phyloP scores from a whole-genome alignment of 1,140 invertebrate genomes.

The Ptiloglossa arizonensis region DNA sequence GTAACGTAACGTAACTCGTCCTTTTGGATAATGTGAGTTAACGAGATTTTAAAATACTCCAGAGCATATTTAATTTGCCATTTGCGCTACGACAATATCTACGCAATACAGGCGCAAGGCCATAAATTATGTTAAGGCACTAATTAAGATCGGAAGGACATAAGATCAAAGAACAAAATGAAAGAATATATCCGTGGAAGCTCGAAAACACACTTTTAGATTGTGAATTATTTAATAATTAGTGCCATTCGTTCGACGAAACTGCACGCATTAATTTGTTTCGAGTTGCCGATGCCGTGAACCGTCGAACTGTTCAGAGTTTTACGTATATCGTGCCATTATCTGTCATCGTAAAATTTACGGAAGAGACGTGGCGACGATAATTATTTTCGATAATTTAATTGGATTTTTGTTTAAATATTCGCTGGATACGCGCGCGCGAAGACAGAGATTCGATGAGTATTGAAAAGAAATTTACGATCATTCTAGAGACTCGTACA shows the following conservation, averaged over 20 bases:
- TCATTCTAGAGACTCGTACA: slow-evolving; percentile 45
- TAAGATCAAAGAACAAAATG: slow-evolving; percentile 15
- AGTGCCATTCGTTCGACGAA: slow-evolving; percentile 47
- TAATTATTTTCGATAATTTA: not conserved
- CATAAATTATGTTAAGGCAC: slow-evolving; percentile 62
- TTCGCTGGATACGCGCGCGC: slow-evolving; percentile 1
- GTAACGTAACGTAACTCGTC: not conserved
- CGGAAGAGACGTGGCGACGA: slow-evolving; percentile 23
- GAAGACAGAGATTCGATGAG: no score
- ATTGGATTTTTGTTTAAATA: slow-evolving; percentile 16
- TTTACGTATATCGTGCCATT: slow-evolving; percentile 46
- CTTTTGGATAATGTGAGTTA: not conserved
- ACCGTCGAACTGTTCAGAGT: not conserved
- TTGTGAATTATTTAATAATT: slow-evolving; percentile 52
- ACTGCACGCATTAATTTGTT: slow-evolving; percentile 38
- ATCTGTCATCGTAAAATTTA: slow-evolving; percentile 28
- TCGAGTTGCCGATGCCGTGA: not conserved
- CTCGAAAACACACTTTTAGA: slow-evolving; percentile 35
- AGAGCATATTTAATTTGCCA: slow-evolving; percentile 35
- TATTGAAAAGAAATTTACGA: slow-evolving; percentile 57
- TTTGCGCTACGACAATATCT: slow-evolving; percentile 44
- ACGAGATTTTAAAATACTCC: slow-evolving; percentile 32
- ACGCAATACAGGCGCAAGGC: slow-evolving; percentile 25
- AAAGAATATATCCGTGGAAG: not conserved
- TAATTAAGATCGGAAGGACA: slow-evolving; percentile 47